Base-by-base conservation (phyloP, 2,888 invertebrate genomes). In the Branchellion lobata region DNA sequence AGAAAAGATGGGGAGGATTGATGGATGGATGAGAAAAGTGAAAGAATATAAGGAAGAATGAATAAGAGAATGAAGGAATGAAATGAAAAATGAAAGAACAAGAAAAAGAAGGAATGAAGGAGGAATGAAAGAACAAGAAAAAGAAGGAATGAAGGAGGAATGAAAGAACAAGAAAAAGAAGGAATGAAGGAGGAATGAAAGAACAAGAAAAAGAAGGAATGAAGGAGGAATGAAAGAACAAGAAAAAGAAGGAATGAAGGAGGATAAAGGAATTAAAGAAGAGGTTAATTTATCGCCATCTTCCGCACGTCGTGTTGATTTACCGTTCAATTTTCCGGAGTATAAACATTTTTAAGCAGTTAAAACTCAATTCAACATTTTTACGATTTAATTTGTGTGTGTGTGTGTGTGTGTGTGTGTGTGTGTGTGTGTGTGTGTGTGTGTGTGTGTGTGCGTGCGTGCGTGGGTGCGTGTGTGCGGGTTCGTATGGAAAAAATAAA, bases 371-470 rank as follows among this genome's bases (percentile, higher is more conserved):
- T n/a, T n/a, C n/a, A n/a, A n/a, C n/a, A n/a, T n/a, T 40, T 40
- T 40, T 40, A 40, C 8, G 40, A 40, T 40, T n/a, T 5, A 40
- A n/a, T 71, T 31, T 57, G 61, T 57, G 61, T 57, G 61, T 57
- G 21, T 24, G n/a, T 57, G 61, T 57, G 61, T 57, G 61, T 71
- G 71, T 57, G 61, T 57, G 61, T 57, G 24, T 57, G 61, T 57
- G 61, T 57, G 61, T 57, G 61, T 57, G 61, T 57, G 61, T 57
- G 61, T 57, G 61, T 57, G 61, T 57, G 61, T 57, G 61, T 57
- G 24, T 57, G 61, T 57, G 24, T 57, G 61, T 57, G 24, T 57
- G 61, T 57, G 61, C 21, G 61, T 57, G 61, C 21, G 61, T 57
- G 61, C 21, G 61, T 57, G 61, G 8, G 61, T 57, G 61, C 21